Evolutionary conservation across 2,888 invertebrate genomes (phyloP), one percentile per base, ranked within the genome.

Genomic region (Hyalella azteca): DNA sequence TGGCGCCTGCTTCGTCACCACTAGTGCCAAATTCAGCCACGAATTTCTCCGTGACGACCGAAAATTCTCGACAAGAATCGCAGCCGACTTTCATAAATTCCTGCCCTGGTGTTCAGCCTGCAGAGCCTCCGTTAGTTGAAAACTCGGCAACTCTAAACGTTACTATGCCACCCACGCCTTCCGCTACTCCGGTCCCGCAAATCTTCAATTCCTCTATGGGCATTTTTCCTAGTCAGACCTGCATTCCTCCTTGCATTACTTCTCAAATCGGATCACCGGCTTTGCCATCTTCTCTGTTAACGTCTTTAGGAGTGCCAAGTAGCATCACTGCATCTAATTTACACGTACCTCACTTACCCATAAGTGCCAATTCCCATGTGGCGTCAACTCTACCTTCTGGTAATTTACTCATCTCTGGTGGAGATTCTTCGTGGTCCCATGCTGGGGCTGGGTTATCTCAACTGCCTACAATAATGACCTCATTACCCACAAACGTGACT

Each of bases 391-490:
- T 54, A 29, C 22, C 54, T 9, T 54, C 54, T 54, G 19, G 54
- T 54, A 54, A 54, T 29, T 22, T 54, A 11, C 11, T 54, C 22
- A 22, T 54, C 0, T 29, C 54, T 22, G 54, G 26, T 54, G 54
- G 54, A 4, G 54, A 29, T 9, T 29, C 54, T 9, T 22, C 54
- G 13, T 15, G 22, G 13, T 26, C 54, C 9, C 22, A 54, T 11
- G 7, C 66, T 40, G 75, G 40, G 0, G 45, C 5, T 1, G 26
- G 45, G 11, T 4, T 39, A n/a, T 41, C 45, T 11, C 45, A 75
- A 29, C 75, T 75, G 40, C 45, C 75, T 22, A 75, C 75, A 19
- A 66, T 66, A 32, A 75, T 75, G 45, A 45, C 75, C n/a, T 45
- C 75, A 26, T 41, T 75, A 45, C 75, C 75, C 7, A 41, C 75